Base-by-base conservation (phyloP, 30 jellyfish, hydroid and myxozoan genomes). In the Pseudorhiza aurosa region DNA sequence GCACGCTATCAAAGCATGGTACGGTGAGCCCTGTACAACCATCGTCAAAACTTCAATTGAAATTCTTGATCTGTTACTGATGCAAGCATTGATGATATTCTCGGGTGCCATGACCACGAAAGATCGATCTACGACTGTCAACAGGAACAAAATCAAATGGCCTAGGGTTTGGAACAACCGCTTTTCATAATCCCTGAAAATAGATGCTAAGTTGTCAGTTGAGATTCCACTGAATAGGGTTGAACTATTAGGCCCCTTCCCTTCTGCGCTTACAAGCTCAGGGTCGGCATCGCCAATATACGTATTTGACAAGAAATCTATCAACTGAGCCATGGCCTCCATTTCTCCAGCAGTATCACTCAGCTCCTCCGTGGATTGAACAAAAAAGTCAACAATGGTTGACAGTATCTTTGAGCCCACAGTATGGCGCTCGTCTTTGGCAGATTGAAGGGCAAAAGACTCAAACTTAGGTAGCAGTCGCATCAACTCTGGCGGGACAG, bases 11-110 rank as follows among this genome's bases (percentile, higher is more conserved):
- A 37, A 2, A 5, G 75, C 75, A 33, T 50, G 86, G 21, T 9
- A 31, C 21, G 72, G 75, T 1, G 86, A 73, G 65, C 64, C 29
- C 12, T 56, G 75, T 2, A 22, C 29, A 27, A 73, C 14, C 12
- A 32, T 5, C 32, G 33, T 39, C 65, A 73, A 37, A 3, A 37
- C 18, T 1, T 73, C 39, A 12, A 73, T 9, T 9, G 86, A 51
- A 3, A 58, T 27, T 15, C 19, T 28, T 25, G 86, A 49, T 14
- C 30, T 30, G 1, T 28, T 26, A 2, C 32, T 33, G 7, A 73
- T 37, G 40, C 72, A 73, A 31, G 40, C 58, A 50, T 53, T 58
- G 1, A 73, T 30, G 45, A 33, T 21, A 14, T 29, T 15, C 31
- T 0, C 8, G 8, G 75, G 45, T 0, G 86, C 86, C 72, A 53